Conservation (phyloP, 2,888 invertebrate genomes). For the Cheiracanthium punctorium region DNA sequence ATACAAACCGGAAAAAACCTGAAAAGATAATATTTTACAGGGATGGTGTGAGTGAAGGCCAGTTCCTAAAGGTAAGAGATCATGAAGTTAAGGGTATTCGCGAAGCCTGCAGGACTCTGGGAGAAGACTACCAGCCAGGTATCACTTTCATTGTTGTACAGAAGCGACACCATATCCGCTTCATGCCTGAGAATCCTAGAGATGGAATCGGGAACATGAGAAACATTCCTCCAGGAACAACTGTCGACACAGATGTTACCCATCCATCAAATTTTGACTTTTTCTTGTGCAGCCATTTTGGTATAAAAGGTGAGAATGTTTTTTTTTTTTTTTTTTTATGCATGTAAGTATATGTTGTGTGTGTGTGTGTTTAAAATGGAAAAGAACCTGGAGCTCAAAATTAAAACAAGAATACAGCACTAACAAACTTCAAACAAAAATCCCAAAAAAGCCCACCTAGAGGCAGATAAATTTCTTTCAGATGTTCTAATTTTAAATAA, state of each 20-base stretch:
- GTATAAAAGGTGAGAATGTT: conserved; percentile 78
- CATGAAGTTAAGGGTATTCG: conserved; percentile 79
- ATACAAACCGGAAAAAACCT: conserved; percentile 78
- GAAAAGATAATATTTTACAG: conserved; percentile 83
- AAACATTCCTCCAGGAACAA: conserved; percentile 90
- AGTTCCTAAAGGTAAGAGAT: conserved; percentile 81
- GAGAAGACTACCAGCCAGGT: conserved; percentile 81
- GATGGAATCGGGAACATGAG: conserved; percentile 75
- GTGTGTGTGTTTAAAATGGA: too few relatives aligned
- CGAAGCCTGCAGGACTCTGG: conserved; percentile 81
- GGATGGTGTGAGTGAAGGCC: conserved; percentile 92
- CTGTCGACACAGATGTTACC: conserved; percentile 89
- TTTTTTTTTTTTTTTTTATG: too few relatives aligned
- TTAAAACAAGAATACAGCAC: too few relatives aligned
- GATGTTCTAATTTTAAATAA: too few relatives aligned
- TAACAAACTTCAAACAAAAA: too few relatives aligned
- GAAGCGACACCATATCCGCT: conserved; percentile 95
- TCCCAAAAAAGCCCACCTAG: too few relatives aligned
- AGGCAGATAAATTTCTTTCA: too few relatives aligned
- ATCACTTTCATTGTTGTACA: conserved; percentile 95
- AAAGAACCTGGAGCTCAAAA: too few relatives aligned
- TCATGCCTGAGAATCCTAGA: conserved; percentile 60
- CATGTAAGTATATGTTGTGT: too few relatives aligned
- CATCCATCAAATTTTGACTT: conserved; percentile 92
- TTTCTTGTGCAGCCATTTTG: conserved; percentile 84